Conservation (phyloP, 1,140 invertebrate species). For the Mya arenaria region DNA sequence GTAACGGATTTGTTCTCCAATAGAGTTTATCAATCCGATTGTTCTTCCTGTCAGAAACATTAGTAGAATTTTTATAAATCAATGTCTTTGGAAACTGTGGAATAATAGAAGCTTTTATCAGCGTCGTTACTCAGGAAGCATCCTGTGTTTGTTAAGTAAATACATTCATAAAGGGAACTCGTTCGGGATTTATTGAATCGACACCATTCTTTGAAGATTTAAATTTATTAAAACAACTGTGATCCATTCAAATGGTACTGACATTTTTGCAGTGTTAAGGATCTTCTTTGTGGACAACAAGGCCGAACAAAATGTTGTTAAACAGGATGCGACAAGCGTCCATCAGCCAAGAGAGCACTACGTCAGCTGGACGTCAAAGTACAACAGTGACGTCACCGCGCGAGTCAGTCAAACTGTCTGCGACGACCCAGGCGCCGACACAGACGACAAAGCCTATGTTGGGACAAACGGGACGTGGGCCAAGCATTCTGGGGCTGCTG, state of each 20-base stretch:
- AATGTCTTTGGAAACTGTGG: neutral
- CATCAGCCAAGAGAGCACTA: neutral
- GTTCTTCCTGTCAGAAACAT: neutral
- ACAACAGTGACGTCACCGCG: constrained; percentile 21
- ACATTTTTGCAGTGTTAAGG: neutral
- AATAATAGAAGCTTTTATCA: neutral
- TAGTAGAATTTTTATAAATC: neutral
- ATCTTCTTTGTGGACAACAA: neutral
- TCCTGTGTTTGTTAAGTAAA: neutral
- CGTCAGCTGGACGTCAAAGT: neutral
- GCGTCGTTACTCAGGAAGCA: neutral
- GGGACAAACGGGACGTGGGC: constrained; percentile 50
- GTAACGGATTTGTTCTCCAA: no score
- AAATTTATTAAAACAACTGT: neutral
- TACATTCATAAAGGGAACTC: neutral
- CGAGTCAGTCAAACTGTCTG: neutral
- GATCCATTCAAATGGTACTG: neutral
- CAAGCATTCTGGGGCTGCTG: constrained; percentile 68
- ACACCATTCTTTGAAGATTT: neutral
- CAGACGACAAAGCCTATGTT: constrained; percentile 34
- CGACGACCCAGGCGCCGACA: neutral
- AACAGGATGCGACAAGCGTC: constrained; percentile 34
- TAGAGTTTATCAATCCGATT: neutral
- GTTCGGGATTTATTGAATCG: neutral
- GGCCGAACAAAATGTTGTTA: constrained; percentile 21